These are phyloP conservation scores for Chaetops frenatus DNA, from an alignment of 2,113 vertebrate species.

Conservation along the genomic window DNA sequence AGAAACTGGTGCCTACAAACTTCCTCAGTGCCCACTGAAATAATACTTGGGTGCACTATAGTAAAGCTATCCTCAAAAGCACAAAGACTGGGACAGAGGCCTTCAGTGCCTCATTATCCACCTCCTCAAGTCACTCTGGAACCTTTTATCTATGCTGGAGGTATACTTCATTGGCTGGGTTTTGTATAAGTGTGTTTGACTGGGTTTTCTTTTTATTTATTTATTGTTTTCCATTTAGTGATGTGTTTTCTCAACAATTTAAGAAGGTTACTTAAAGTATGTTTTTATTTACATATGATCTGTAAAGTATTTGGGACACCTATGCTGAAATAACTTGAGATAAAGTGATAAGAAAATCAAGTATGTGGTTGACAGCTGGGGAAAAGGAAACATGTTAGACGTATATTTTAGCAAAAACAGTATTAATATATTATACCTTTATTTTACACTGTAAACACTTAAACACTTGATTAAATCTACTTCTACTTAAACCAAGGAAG, in stretches of 20 bases:
- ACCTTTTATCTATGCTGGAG: neutral
- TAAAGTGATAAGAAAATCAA: slow-evolving; percentile 5
- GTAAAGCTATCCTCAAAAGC: neutral
- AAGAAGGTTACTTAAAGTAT: neutral
- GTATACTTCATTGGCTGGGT: neutral
- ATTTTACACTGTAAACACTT: neutral
- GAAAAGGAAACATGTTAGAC: neutral
- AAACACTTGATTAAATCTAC: neutral
- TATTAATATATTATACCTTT: neutral
- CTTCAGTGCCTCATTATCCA: neutral
- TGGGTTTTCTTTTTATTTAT: neutral
- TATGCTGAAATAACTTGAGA: neutral
- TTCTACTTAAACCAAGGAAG: neutral
- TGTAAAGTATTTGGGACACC: neutral
- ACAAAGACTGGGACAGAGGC: neutral
- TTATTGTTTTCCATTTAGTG: neutral
- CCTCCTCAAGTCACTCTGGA: neutral
- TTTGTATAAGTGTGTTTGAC: neutral
- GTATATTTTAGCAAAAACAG: neutral
- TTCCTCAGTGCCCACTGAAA: neutral
- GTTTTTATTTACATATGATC: neutral
- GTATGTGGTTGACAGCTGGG: neutral
- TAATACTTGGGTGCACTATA: too few species aligned
- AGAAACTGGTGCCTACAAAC: neutral
- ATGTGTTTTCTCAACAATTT: neutral